Conservation (phyloP, 2,797 vertebrate genomes). For the Sebastes steindachneri region DNA sequence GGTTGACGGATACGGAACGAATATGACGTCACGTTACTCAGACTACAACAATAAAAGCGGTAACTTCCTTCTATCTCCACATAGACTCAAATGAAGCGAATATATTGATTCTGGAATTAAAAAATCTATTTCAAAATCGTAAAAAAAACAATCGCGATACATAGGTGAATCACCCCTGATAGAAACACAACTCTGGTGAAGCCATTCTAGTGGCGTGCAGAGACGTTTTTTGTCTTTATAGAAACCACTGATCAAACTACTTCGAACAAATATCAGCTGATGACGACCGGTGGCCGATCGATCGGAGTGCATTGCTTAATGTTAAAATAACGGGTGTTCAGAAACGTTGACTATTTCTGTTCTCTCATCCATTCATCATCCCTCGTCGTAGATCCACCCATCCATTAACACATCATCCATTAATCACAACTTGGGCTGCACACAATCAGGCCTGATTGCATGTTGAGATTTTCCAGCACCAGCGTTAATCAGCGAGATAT, state of each 20-base stretch:
- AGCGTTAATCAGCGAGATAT: background rate
- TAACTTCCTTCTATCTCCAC: no score
- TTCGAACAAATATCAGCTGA: background rate
- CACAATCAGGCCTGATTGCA: background rate
- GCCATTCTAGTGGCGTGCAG: no score
- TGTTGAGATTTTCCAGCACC: background rate
- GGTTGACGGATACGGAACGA: no score
- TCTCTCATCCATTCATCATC: background rate
- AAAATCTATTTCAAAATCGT: no score
- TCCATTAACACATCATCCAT: background rate
- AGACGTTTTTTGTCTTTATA: no score
- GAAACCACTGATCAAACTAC: background rate
- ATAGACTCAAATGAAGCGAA: no score
- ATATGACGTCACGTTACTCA: no score
- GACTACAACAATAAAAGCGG: fast-evolving
- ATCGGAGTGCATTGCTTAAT: background rate
- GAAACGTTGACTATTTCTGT: background rate
- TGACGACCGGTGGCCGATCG: no score
- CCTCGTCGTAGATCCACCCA: background rate
- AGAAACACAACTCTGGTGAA: no score
- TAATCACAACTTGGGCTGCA: background rate
- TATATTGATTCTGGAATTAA: no score
- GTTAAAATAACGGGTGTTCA: background rate
- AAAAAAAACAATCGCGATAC: no score
- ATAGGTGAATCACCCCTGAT: no score